These are phyloP conservation scores for Scrobipalpa costella DNA, from an alignment of 2,888 invertebrate species.

Conservation along the genomic window DNA sequence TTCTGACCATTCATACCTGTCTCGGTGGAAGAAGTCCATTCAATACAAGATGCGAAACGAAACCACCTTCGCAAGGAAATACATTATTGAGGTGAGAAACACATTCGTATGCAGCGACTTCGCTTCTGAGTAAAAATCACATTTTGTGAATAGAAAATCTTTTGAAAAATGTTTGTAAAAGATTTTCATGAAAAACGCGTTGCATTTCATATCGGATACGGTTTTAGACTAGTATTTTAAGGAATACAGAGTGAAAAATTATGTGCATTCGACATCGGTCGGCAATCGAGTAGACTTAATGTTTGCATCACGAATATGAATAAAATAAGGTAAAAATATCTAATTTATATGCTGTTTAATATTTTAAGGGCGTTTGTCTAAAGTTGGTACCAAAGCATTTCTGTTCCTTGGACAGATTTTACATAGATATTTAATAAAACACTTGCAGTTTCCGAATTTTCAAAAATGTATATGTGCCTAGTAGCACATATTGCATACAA, in stretches of 20 bases:
- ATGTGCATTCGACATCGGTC: background rate
- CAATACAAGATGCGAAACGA: background rate
- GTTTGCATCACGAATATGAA: too few species aligned
- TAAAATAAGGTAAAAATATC: too few species aligned
- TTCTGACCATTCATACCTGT: background rate
- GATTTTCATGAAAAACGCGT: background rate
- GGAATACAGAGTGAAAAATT: background rate
- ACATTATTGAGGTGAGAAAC: constrained; percentile 13
- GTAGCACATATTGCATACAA: background rate
- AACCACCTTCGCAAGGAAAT: constrained; percentile 6
- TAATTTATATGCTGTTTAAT: too few species aligned
- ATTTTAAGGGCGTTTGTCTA: too few species aligned
- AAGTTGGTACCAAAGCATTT: too few species aligned
- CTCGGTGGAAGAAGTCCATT: background rate
- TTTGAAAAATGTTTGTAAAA: constrained; percentile 4
- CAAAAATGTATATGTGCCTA: background rate
- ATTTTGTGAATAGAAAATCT: constrained; percentile 14
- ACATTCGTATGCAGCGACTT: constrained; percentile 16
- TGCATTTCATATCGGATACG: background rate
- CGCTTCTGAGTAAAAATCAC: constrained; percentile 8
- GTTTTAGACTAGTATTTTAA: background rate
- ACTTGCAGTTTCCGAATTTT: background rate
- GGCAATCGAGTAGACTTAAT: background rate
- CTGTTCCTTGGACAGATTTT: too few species aligned
- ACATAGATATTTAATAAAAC: too few species aligned